Percentiles rank a stretch among this genome's conserved stretches.
Evolutionary conservation across 2,797 vertebrate genomes (phyloP).

Genomic region (Arrhamphus sclerolepis): DNA sequence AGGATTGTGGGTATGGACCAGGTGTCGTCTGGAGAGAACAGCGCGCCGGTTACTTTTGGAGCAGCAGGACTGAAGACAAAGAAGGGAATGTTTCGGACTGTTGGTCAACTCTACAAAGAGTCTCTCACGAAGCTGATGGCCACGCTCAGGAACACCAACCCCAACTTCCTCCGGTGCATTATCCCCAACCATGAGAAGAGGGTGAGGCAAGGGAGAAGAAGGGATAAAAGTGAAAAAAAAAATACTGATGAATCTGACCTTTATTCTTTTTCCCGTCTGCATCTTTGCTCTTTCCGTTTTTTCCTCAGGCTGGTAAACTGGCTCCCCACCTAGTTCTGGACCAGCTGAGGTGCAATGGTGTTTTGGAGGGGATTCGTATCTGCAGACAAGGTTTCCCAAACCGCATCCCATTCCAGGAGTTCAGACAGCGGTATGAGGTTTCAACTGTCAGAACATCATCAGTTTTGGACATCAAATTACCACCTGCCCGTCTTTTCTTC

Average conservation of each 20-base stretch:
- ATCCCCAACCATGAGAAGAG: conserved; percentile 93
- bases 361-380: conserved; percentile 93
- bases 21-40: conserved; percentile 85
- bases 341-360: conserved; percentile 91
- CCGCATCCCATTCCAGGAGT: conserved; percentile 93
- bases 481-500: too few relatives aligned
- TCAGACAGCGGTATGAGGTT: conserved; percentile 86
- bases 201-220: conserved; percentile 68
- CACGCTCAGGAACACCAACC: conserved; percentile 92
- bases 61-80: conserved; percentile 87
- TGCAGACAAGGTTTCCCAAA: conserved; percentile 94
- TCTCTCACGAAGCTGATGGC: conserved; percentile 93
- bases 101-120: conserved; percentile 94
- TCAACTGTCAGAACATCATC: conserved; percentile 24
- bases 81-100: conserved; percentile 92
- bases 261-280: conserved; percentile 8
- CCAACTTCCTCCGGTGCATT: conserved; percentile 93
- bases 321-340: conserved; percentile 88
- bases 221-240: background rate
- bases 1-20: conserved; percentile 91
- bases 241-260: background rate
- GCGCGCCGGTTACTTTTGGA: conserved; percentile 82
- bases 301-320: conserved; percentile 84
- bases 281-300: background rate
- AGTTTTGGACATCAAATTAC: background rate